phyloP scores from a whole-genome alignment of 2,888 invertebrate genomes.

The Masnerella sp. region DNA sequence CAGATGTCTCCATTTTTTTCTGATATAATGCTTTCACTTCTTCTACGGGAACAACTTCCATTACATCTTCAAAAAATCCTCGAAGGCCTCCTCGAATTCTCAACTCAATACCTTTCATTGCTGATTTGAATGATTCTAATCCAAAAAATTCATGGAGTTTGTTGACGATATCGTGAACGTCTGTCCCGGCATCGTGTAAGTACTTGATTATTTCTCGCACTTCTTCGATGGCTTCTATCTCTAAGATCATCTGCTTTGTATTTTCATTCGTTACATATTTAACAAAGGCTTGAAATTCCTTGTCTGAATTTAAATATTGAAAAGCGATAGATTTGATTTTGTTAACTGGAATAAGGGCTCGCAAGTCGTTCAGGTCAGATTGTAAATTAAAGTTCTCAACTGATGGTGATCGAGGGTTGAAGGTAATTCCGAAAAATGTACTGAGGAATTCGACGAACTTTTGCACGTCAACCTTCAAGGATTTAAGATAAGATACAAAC shows the following conservation, averaged over 20 bases:
- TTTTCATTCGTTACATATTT: conserved; percentile 61
- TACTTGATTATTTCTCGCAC: conserved; percentile 49
- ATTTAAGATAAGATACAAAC: conserved; percentile 42
- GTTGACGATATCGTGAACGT: conserved; percentile 56
- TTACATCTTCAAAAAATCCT: conserved; percentile 29
- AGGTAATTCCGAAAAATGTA: not conserved
- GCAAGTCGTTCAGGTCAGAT: conserved; percentile 26
- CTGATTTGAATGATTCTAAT: conserved; percentile 7
- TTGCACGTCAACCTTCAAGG: conserved; percentile 62
- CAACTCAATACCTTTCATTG: not conserved
- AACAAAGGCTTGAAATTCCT: conserved; percentile 64
- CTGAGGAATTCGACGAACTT: conserved; percentile 16
- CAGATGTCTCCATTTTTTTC: conserved; percentile 68
- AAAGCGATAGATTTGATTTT: conserved; percentile 4
- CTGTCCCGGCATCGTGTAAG: conserved; percentile 52
- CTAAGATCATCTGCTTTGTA: conserved; percentile 62
- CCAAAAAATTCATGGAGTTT: conserved; percentile 21
- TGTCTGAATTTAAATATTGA: conserved; percentile 64
- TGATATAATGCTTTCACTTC: conserved; percentile 63
- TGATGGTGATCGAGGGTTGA: conserved; percentile 15
- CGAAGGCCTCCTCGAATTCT: conserved; percentile 18
- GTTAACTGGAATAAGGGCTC: conserved; percentile 20
- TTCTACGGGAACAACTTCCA: conserved; percentile 25
- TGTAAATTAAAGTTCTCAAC: conserved; percentile 57
- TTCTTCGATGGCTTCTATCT: conserved; percentile 66